A percentile compares a stretch with the other conserved stretches of the same genome.
These are phyloP conservation scores for Rhinopithecus roxellana DNA, from an alignment of 2,113 vertebrate genomes.

Conservation along the genomic window DNA sequence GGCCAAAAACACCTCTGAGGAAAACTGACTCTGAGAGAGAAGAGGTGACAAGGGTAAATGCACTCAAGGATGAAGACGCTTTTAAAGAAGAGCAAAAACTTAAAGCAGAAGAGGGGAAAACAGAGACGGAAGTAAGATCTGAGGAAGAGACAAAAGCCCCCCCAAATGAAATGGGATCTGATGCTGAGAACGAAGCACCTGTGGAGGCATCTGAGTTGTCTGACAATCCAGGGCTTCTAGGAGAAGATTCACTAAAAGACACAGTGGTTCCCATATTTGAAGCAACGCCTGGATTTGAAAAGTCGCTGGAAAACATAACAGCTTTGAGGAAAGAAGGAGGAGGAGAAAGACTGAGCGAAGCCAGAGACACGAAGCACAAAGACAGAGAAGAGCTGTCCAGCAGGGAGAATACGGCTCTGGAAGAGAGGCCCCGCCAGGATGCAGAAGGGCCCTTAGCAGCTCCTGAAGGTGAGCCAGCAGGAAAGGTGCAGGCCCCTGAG, in stretches of 20 bases:
- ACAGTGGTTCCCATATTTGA: background rate
- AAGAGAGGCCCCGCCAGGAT: rapidly evolving
- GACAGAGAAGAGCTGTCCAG: too few species aligned
- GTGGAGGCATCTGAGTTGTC: rapidly evolving
- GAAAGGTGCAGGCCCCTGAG: rapidly evolving
- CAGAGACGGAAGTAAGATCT: rapidly evolving
- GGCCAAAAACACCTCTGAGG: background rate
- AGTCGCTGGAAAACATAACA: background rate
- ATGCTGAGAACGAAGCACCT: background rate
- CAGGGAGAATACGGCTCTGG: rapidly evolving
- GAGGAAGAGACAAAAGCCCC: background rate
- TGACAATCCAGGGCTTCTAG: background rate
- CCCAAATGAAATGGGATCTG: rapidly evolving
- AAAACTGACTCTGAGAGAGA: background rate
- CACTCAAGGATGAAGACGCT: background rate
- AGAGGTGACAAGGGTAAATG: background rate
- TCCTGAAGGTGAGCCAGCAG: background rate
- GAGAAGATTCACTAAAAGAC: background rate
- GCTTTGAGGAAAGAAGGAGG: background rate
- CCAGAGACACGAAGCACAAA: background rate
- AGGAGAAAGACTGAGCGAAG: background rate
- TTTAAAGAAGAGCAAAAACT: background rate
- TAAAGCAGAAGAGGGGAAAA: background rate
- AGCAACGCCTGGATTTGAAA: background rate
- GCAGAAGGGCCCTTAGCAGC: background rate